Base-by-base conservation (phyloP, 2,888 invertebrate species). In the Hirtodrosophila trivittata region DNA sequence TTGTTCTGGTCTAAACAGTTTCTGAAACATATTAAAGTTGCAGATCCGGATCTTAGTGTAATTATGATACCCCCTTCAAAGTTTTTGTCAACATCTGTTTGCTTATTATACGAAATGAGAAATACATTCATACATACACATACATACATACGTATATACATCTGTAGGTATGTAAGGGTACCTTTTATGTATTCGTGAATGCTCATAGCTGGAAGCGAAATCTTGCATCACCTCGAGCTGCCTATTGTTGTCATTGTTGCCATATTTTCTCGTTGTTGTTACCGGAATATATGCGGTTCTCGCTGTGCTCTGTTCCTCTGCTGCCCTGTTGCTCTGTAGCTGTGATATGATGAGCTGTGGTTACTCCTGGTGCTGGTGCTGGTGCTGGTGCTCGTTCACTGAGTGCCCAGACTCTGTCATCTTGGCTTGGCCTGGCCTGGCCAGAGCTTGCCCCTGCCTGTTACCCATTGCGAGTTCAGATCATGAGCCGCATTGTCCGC, bases 191-290 rank as follows among this genome's bases (percentile, higher is more conserved):
- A n/a, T n/a, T n/a, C n/a, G n/a, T n/a, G n/a, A n/a, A n/a, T n/a
- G 14, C 4, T 16, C 25, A 39, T 50, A 51, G 42, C 49, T 56
- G 32, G 16, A 26, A 66, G 42, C 42, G 52, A 49, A 68, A 55
- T 50, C 42, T 58, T 28, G 14, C 50, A 38, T 26, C 41, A 18
- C 42, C 35, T 33, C 30, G 60, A 52, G 12, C 21, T 50, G 47
- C 49, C 75, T 81, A 74, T 77, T 81, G 82, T 77, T 81, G 66
- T 70, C 74, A 77, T 74, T 77, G 75, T 77, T 77, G 56, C 77
- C 52, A 66, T 73, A 64, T 76, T 63, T 59, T 64, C 41, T 59
- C 62, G 38, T 57, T 38, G 51, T 47, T 57, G 54, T 65, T 52
- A 39, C 43, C 51, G 57, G 28, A 49, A 62, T 50, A 12, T 41